Base-by-base conservation (phyloP, 2,113 vertebrate species). In the Anoplopoma fimbria region DNA sequence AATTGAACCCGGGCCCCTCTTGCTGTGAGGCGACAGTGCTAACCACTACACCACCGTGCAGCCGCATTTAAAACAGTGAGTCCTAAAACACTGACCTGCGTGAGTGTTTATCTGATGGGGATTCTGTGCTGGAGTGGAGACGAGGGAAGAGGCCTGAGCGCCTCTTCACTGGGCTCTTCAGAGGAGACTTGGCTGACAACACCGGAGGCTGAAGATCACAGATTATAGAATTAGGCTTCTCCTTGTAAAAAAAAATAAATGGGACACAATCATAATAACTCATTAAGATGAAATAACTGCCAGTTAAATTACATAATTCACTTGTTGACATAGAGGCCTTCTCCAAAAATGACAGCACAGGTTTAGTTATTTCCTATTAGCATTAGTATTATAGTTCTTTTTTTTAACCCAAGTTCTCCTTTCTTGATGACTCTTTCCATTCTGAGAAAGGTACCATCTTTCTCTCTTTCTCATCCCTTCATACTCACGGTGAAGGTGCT, bases 101-200 rank as follows among this genome's bases (percentile, higher is more conserved):
- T 0, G 93, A 70, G 89, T 96, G 95, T 93, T 95, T 94, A 63
- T 99, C 98, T 0, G 82, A 91, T 38, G 96, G 96, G 69, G 93
- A 95, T 82, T 99, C 98, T 0, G 97, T 96, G 51, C 96, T 96
- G 0, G 97, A 97, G 95, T 99, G 97, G 85, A 99, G 94, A 42
- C 98, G 97, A 2, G 97, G 97, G 81, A 99, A 99, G 81, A 99
- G 95, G 60, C 97, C 98, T 0, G 98, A 99, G 0, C 97, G 96
- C 42, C 97, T 94, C 89, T 99, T 99, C 87, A 98, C 97, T 14
- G 98, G 98, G 72, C 97, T 99, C 90, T 98, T 95, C 0, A 98
- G 96, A 25, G 97, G 97, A 92, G 96, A 98, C 94, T 98, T 99
- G 65, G 92, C 93, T 88, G 17, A 90, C 89, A 53, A 79, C 0